Evolutionary conservation across 2,113 vertebrate genomes (phyloP).

Genomic region (Antechinus flavipes): DNA sequence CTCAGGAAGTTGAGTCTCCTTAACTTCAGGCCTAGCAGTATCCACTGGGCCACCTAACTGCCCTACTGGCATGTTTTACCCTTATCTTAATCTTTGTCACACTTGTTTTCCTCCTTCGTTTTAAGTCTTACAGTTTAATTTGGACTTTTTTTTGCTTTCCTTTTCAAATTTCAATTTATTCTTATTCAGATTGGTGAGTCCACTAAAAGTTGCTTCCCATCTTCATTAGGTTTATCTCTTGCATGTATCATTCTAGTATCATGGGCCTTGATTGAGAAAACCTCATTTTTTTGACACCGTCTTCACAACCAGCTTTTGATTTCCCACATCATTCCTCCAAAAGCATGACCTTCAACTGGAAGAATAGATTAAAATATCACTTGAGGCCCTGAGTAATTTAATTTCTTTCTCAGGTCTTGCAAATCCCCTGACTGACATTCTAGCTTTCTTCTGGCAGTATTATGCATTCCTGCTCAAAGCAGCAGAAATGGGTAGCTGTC

Average conservation of each 20-base stretch:
- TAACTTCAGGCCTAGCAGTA: neutral
- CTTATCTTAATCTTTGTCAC: neutral
- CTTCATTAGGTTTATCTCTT: neutral
- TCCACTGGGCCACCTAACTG: neutral
- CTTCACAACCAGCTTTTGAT: neutral
- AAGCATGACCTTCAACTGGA: neutral
- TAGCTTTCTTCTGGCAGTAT: neutral
- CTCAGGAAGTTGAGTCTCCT: neutral
- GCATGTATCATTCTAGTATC: neutral
- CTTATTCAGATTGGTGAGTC: neutral
- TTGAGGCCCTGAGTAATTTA: neutral
- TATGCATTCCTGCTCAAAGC: neutral
- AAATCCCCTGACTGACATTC: neutral
- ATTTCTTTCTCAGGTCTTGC: slow-evolving; percentile 4
- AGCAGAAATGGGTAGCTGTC: neutral
- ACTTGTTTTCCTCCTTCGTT: neutral
- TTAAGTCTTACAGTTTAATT: neutral
- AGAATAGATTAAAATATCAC: slow-evolving; percentile 1
- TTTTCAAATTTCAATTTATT: neutral
- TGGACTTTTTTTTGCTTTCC: neutral
- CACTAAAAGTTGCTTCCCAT: neutral
- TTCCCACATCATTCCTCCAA: neutral
- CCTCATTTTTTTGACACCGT: neutral
- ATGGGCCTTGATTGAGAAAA: neutral
- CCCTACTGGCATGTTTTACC: neutral